Evolutionary conservation across 2,888 invertebrate species (phyloP).

Genomic region (Netelia inedita): DNA sequence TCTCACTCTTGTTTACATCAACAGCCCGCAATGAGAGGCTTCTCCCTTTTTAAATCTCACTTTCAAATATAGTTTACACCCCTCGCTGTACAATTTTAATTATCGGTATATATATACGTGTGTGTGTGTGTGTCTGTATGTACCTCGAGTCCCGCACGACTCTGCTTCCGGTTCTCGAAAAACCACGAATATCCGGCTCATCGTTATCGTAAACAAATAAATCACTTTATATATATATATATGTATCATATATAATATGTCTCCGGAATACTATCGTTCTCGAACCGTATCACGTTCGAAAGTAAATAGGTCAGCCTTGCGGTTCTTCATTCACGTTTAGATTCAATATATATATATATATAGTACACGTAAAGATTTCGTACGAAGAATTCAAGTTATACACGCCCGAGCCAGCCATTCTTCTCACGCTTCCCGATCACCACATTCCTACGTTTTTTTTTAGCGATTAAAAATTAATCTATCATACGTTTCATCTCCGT

Average conservation of each 20-base stretch:
- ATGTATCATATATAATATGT: slow-evolving; percentile 61
- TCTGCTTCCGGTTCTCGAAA: slow-evolving; percentile 50
- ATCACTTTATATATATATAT: slow-evolving; percentile 64
- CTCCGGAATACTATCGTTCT: slow-evolving; percentile 75
- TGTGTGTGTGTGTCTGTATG: no score
- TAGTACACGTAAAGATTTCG: slow-evolving; percentile 63
- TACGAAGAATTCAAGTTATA: slow-evolving; percentile 63
- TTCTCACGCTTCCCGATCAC: slow-evolving; percentile 38
- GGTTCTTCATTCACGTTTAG: slow-evolving; percentile 67
- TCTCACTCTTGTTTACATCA: slow-evolving; percentile 39
- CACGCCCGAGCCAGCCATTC: slow-evolving; percentile 51
- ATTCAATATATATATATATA: slow-evolving; percentile 42
- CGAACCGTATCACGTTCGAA: slow-evolving; percentile 72
- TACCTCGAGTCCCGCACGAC: slow-evolving; percentile 56
- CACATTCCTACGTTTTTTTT: slow-evolving; percentile 26
- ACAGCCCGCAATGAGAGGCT: slow-evolving; percentile 25
- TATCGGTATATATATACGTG: slow-evolving; percentile 44
- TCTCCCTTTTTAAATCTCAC: slow-evolving; percentile 40
- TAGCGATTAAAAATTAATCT: slow-evolving; percentile 47
- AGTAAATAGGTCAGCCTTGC: slow-evolving; percentile 79
- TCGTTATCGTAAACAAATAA: slow-evolving; percentile 72
- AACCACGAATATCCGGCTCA: slow-evolving; percentile 54
- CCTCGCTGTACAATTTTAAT: slow-evolving; percentile 67
- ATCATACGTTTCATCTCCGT: not conserved
- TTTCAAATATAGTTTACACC: slow-evolving; percentile 62